Conservation (phyloP, 2,888 invertebrate species). For the Odontocolon sp. region DNA sequence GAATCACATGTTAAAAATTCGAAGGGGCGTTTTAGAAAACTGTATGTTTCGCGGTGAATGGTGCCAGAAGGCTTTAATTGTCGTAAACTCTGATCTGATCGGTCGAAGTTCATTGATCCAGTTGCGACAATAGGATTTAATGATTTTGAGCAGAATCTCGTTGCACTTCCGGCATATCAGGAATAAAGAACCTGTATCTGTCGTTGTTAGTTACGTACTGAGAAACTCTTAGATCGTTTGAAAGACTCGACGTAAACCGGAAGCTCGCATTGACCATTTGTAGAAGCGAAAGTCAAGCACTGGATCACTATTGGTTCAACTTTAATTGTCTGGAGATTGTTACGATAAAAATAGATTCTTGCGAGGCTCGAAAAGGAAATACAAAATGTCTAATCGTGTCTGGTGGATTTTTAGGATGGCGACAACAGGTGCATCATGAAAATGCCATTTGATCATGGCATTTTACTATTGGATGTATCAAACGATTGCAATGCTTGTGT, state of each 20-base stretch:
- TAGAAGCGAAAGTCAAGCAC: conserved; percentile 44
- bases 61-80: background rate
- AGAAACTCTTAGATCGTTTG: conserved; percentile 5
- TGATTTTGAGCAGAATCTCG: background rate
- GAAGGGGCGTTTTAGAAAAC: no score
- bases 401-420: background rate
- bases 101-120: no score
- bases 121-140: no score
- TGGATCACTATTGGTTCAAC: background rate
- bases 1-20: background rate
- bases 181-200: conserved; percentile 31
- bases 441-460: background rate
- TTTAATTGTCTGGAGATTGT: conserved; percentile 15
- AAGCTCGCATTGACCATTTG: conserved; percentile 45
- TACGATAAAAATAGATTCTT: background rate
- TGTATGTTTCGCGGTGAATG: no score
- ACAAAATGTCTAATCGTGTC: background rate
- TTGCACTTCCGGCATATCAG: conserved; percentile 25
- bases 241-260: conserved; percentile 30
- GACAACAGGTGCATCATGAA: background rate
- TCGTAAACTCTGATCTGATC: no score
- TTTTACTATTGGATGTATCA: background rate
- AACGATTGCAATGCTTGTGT: background rate
- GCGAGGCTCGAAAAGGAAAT: background rate
- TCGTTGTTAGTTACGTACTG: background rate